Conservation (phyloP, 1,140 invertebrate species). For the Brachionus sp. region DNA sequence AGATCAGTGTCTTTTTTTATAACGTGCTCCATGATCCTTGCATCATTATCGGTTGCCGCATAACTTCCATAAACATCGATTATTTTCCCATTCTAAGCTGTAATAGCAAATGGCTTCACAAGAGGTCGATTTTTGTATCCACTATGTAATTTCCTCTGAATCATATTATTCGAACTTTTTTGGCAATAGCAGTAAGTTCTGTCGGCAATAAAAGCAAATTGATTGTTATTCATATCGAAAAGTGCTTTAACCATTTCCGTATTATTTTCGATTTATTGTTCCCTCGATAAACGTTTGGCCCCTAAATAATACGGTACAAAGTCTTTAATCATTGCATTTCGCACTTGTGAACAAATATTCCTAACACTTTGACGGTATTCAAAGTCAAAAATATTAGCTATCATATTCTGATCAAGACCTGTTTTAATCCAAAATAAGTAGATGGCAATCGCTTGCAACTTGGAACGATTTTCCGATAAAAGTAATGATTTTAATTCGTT, state of each 20-base stretch:
- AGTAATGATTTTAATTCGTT: not conserved
- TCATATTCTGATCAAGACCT: not conserved
- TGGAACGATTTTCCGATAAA: not conserved
- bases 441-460: not conserved
- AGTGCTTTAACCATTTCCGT: not conserved
- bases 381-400: not conserved
- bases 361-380: not conserved
- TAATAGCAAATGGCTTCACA: not conserved
- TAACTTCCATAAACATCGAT: not conserved
- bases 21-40: not conserved
- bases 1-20: not conserved
- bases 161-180: not conserved
- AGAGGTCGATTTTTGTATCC: not conserved
- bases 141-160: not conserved
- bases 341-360: not conserved
- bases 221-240: not conserved
- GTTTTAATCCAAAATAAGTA: not conserved
- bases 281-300: not conserved
- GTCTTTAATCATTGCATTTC: not conserved
- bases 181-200: not conserved
- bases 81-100: not conserved
- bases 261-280: not conserved
- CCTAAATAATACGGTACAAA: not conserved
- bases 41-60: too few species aligned
- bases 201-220: not conserved